Base-by-base conservation (phyloP, 2,113 vertebrate genomes). In the Hippocampus mohnikei region DNA sequence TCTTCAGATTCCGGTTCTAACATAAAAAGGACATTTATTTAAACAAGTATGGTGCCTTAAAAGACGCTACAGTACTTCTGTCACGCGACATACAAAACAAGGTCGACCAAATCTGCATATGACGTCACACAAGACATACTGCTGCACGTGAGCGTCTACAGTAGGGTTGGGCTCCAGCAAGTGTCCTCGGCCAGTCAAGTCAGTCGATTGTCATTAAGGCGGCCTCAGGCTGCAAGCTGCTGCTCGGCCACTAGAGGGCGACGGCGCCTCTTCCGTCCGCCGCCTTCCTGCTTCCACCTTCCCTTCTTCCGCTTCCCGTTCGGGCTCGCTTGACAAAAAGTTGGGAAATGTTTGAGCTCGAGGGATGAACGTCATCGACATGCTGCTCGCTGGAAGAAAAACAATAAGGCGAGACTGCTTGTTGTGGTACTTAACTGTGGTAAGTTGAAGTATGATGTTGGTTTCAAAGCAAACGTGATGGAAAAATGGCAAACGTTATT, bases 341-440 rank as follows among this genome's bases (percentile, higher is more conserved):
- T 93, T 96, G 90, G 96, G 95, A 75, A 97, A 98, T 0, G 97
- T 98, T 91, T 98, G 96, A 8, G 96, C 95, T 70, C 96, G 93
- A 7, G 96, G 94, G 91, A 96, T 95, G 79, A 96, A 95, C 0
- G 93, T 91, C 9, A 95, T 88, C 25, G 92, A 80, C 21, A 97
- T 91, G 78, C 84, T 91, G 21, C 90, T 91, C 87, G 94, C 97
- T 98, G 84, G 29, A 1, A 12, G n/a, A 2, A 0, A 20, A 20
- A 48, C 71, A 33, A 58, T 40, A 58, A 15, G 25, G 20, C 3
- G 66, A 64, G 33, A 60, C 20, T 21, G 27, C 15, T 33, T 33
- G 18, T 27, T 64, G 15, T n/a, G 11, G 4, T 5, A 15, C 12
- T 21, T 4, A 5, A 50, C 6, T 50, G 15, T 50, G 48, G 48